Evolutionary conservation across 2,797 vertebrate species (phyloP).

Genomic region (Centropyge bicolor): DNA sequence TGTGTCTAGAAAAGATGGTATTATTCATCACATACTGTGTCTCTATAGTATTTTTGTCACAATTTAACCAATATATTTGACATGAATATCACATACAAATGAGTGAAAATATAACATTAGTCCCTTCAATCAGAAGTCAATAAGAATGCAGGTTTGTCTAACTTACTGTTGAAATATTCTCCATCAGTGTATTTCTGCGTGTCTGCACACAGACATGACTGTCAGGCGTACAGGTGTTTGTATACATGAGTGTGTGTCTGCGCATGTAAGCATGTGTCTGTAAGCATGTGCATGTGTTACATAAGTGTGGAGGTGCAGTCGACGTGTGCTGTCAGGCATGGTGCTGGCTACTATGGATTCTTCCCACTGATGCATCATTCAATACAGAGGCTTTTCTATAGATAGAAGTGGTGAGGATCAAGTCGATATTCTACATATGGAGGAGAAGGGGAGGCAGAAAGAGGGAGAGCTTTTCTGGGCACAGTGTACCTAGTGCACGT

Average conservation of each 20-base stretch:
- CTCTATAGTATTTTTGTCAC: neutral
- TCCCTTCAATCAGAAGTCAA: neutral
- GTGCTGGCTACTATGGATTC: slow-evolving; percentile 65
- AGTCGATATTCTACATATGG: slow-evolving; percentile 30
- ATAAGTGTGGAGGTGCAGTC: slow-evolving; percentile 69
- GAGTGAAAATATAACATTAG: neutral
- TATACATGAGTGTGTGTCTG: neutral
- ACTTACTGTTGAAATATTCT: slow-evolving; percentile 6
- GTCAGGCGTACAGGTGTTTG: slow-evolving; percentile 39
- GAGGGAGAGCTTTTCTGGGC: neutral
- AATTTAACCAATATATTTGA: neutral
- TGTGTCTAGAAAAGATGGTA: neutral
- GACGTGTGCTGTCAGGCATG: slow-evolving; percentile 55
- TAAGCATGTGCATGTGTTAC: slow-evolving; percentile 60
- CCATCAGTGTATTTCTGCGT: neutral
- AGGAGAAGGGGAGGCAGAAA: neutral
- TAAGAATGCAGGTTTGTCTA: neutral
- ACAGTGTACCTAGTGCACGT: neutral
- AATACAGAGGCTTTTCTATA: slow-evolving; percentile 28
- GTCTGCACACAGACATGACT: neutral
- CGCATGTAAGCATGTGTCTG: slow-evolving; percentile 21
- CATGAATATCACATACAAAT: neutral
- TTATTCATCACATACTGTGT: neutral
- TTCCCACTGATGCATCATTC: slow-evolving; percentile 44
- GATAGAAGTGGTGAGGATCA: slow-evolving; percentile 34